phyloP scores from a whole-genome alignment of 2,888 invertebrate genomes.

The Chelonus formosanus region DNA sequence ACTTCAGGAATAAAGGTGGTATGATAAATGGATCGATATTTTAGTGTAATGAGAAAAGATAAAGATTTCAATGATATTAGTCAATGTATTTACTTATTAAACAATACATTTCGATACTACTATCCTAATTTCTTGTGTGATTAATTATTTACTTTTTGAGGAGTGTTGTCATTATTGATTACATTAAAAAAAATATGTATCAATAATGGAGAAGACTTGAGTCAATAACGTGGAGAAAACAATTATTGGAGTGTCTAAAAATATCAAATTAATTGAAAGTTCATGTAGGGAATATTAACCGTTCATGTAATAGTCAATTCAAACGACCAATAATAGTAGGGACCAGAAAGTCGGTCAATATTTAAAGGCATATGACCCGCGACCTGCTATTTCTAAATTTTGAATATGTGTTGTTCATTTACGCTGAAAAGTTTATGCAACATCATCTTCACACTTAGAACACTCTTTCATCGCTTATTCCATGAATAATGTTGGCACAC shows the following conservation, averaged over 20 bases:
- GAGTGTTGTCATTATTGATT: not conserved
- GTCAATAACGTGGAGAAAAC: not conserved
- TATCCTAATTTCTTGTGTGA: too few relatives aligned
- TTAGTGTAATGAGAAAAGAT: constrained; percentile 10
- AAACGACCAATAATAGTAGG: constrained; percentile 7
- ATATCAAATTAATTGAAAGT: not conserved
- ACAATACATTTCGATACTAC: too few relatives aligned
- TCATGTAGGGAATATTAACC: constrained; percentile 9
- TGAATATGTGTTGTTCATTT: constrained; percentile 12
- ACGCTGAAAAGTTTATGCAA: constrained; percentile 26
- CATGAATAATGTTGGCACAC: constrained; percentile 32
- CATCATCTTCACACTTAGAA: not conserved
- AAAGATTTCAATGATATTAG: too few relatives aligned
- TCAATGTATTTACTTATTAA: too few relatives aligned
- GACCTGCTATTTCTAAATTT: constrained; percentile 9
- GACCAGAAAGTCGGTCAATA: constrained; percentile 20
- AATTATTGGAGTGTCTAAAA: constrained; percentile 1
- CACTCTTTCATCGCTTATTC: constrained; percentile 21
- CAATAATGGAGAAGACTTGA: too few relatives aligned
- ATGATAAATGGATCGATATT: constrained; percentile 27
- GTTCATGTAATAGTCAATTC: constrained; percentile 16
- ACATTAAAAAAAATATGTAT: not conserved
- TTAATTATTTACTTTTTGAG: too few relatives aligned
- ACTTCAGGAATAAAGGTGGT: constrained; percentile 16
- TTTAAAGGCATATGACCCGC: constrained; percentile 8